Evolutionary conservation across 1,140 invertebrate species (phyloP).

Genomic region (Steinernema feltiae): DNA sequence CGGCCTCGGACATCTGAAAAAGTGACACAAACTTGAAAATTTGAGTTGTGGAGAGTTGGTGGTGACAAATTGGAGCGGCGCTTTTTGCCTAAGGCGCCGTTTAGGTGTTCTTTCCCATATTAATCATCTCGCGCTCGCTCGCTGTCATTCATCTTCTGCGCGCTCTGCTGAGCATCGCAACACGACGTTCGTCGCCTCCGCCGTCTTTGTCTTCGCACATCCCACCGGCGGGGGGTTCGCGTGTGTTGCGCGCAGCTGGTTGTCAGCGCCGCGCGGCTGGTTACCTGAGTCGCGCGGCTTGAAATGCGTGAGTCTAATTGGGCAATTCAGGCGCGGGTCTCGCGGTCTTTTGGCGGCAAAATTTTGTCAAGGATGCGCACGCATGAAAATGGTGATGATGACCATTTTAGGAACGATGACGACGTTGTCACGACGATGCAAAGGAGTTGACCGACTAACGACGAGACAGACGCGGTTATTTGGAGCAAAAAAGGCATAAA

Average conservation of each 20-base stretch:
- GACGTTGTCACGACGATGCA: background rate
- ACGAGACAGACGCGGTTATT: too few relatives aligned
- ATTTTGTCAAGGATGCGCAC: background rate
- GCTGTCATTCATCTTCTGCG: background rate
- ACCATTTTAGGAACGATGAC: background rate
- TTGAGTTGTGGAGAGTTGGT: too few relatives aligned
- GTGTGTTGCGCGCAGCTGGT: too few relatives aligned
- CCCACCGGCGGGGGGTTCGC: too few relatives aligned
- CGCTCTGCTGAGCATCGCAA: background rate
- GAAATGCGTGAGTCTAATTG: conserved; percentile 13
- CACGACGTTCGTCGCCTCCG: conserved; percentile 6
- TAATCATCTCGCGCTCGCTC: background rate
- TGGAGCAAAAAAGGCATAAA: too few relatives aligned
- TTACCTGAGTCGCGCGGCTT: too few relatives aligned
- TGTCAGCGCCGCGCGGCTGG: too few relatives aligned
- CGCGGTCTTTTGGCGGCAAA: background rate
- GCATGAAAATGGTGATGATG: background rate
- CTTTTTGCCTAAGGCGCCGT: background rate
- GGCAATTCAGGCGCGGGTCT: background rate
- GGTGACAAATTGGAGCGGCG: background rate
- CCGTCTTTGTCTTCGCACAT: too few relatives aligned
- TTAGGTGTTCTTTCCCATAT: background rate
- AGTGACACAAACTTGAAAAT: background rate
- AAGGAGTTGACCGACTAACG: background rate
- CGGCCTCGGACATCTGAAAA: conserved; percentile 8